Conservation (phyloP, 2,888 invertebrate genomes). For the Agrotis puta region DNA sequence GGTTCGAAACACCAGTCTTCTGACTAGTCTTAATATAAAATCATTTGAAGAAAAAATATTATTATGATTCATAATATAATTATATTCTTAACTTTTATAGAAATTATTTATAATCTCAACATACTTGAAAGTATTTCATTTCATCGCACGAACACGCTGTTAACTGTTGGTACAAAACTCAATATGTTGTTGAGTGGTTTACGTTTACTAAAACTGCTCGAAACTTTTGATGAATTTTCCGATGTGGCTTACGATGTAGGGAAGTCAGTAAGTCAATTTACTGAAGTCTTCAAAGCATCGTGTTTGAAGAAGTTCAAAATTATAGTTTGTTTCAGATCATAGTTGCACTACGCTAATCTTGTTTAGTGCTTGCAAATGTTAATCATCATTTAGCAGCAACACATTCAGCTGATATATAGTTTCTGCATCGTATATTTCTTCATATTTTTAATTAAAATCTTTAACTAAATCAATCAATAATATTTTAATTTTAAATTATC, state of each 20-base stretch:
- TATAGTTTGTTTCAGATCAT: not conserved
- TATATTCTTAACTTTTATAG: not conserved
- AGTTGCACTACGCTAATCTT: not conserved
- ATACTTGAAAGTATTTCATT: conserved; percentile 10
- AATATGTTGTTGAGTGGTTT: conserved; percentile 30
- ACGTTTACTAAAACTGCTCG: conserved; percentile 41
- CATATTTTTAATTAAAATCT: too few relatives aligned
- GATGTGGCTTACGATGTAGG: conserved; percentile 9
- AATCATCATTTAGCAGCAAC: too few relatives aligned
- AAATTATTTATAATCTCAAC: conserved; percentile 7
- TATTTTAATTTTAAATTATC: too few relatives aligned
- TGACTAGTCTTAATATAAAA: too few relatives aligned
- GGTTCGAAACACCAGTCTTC: too few relatives aligned
- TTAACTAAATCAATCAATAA: too few relatives aligned
- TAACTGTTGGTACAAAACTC: conserved; percentile 20
- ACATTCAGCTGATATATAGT: too few relatives aligned
- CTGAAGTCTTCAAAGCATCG: not conserved
- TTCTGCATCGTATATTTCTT: too few relatives aligned
- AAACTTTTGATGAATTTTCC: conserved; percentile 53
- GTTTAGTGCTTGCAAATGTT: not conserved
- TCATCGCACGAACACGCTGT: conserved; percentile 16
- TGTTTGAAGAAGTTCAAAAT: not conserved
- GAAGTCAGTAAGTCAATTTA: conserved; percentile 36
- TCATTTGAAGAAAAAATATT: too few relatives aligned
- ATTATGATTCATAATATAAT: not conserved